Base-by-base conservation (phyloP, 1,140 invertebrate species). In the Delia radicum region DNA sequence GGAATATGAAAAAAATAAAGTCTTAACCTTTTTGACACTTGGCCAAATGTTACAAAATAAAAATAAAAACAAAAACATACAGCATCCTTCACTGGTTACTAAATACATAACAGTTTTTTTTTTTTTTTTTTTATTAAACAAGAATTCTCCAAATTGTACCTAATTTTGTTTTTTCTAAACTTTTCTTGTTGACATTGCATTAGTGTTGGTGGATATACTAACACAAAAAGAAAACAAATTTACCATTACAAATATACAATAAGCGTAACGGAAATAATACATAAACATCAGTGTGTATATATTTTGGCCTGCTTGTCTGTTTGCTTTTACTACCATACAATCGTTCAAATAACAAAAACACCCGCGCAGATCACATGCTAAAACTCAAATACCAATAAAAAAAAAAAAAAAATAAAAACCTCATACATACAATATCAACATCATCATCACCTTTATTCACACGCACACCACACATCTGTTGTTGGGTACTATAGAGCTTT, bases 321-420 rank as follows among this genome's bases (percentile, higher is more conserved):
- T 13, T 72, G 24, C 31, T 46, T n/a, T n/a, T 15, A 69, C 65
- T 21, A n/a, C 18, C 29, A 69, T 28, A 65, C 28, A 65, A 29
- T 65, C 13, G 55, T 71, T 71, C 29, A 33, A 71, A 72, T 46
- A 72, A 46, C 37, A 72, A 42, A 72, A 37, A 46, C 69, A 72
- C 69, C 31, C 69, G 69, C 69, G 31, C 69, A 72, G 37, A 72
- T 72, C 31, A 46, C 69, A 72, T 72, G 62, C 62, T 65, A 65
- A 27, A 65, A 26, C 7, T 28, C 26, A 29, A 65, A 26, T 42
- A 13, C 37, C 27, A 72, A 46, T 31, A 71, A 42, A 33, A 71
- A 71, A 15, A 72, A 71, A 8, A 42, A 31, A 29, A 18, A n/a
- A 72, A 12, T 18, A 33, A 12, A n/a, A 21, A 21, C n/a, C 31